Conservation (phyloP, 2,113 vertebrate genomes). For the Gopherus evgoodei region DNA sequence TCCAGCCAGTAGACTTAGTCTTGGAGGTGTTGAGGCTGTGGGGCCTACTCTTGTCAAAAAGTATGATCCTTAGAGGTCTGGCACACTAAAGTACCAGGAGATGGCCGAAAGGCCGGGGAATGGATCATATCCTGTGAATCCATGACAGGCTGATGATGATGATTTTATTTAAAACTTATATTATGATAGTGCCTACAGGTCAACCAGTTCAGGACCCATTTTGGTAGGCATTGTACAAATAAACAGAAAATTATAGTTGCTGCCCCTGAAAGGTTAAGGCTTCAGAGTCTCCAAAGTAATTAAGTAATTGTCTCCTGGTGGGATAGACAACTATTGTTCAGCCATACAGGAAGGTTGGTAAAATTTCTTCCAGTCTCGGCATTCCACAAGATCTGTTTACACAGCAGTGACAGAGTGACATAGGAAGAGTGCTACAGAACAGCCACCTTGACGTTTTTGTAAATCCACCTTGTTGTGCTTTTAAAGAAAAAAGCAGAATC, state of each 20-base stretch:
- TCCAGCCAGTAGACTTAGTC: too few relatives aligned
- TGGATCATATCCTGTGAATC: too few relatives aligned
- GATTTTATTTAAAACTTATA: neutral
- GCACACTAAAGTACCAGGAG: too few relatives aligned
- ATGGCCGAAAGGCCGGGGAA: too few relatives aligned
- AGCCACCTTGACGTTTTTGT: neutral
- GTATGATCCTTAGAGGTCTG: too few relatives aligned
- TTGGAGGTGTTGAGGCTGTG: too few relatives aligned
- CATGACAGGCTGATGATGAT: too few relatives aligned
- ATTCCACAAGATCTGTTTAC: neutral
- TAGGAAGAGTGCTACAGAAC: neutral
- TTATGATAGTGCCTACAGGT: neutral
- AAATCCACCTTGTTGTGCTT: neutral
- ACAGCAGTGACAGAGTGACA: neutral
- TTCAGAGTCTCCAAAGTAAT: neutral
- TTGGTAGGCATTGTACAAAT: neutral
- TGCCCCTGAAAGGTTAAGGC: neutral
- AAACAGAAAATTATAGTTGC: neutral
- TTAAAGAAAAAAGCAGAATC: too few relatives aligned
- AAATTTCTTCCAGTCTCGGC: neutral
- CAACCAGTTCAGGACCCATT: neutral
- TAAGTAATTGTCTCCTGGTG: neutral
- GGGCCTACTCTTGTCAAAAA: too few relatives aligned
- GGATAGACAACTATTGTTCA: neutral
- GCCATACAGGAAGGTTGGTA: neutral